Evolutionary conservation across 2,113 vertebrate species (phyloP).

Genomic region (Delphinapterus leucas): DNA sequence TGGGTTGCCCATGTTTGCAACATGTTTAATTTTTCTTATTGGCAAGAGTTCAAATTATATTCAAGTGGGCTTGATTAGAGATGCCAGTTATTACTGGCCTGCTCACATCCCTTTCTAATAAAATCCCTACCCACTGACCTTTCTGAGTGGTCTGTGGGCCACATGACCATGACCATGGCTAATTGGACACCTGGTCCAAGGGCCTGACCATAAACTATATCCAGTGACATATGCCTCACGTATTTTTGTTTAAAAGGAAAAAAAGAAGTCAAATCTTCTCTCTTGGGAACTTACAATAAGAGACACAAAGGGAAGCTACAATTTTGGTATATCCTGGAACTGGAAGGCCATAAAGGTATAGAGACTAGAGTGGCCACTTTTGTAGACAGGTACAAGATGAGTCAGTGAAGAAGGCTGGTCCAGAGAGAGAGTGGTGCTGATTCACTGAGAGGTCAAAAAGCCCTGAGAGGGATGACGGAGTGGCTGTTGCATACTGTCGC

Average conservation of each 20-base stretch:
- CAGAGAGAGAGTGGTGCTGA: not conserved
- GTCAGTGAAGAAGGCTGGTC: not conserved
- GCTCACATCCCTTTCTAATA: not conserved
- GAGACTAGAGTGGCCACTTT: not conserved
- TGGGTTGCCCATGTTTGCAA: slow-evolving; percentile 46
- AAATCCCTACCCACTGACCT: not conserved
- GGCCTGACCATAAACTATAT: not conserved
- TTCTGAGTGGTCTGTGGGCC: not conserved
- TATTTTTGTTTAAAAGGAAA: slow-evolving; percentile 40
- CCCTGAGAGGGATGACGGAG: not conserved
- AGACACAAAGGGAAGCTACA: not conserved
- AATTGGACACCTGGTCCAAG: not conserved
- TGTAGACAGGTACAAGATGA: not conserved
- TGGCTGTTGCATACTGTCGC: not conserved
- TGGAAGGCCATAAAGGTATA: not conserved
- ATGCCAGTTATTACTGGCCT: slow-evolving; percentile 22
- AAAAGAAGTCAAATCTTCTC: slow-evolving; percentile 29
- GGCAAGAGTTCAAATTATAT: slow-evolving; percentile 62
- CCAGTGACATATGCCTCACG: not conserved
- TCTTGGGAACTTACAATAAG: slow-evolving; percentile 13
- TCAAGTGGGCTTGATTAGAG: slow-evolving; percentile 41
- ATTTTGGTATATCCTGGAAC: not conserved
- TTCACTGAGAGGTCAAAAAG: not conserved
- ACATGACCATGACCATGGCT: not conserved
- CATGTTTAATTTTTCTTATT: slow-evolving; percentile 58